phyloP scores from a whole-genome alignment of 2,888 invertebrate genomes.

The Eristalis pertinax region DNA sequence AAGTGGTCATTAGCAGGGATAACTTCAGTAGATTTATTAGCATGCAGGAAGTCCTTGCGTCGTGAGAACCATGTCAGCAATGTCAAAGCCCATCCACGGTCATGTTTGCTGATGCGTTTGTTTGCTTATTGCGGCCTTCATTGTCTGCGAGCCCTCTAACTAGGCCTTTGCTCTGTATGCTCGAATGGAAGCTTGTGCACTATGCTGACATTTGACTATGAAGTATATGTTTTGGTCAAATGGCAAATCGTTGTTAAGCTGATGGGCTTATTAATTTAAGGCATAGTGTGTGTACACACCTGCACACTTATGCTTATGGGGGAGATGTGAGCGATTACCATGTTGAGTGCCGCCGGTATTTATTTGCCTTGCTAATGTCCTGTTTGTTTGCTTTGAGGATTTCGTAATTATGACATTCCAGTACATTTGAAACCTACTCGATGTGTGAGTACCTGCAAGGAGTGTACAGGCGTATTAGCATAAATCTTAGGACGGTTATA shows the following conservation, averaged over 20 bases:
- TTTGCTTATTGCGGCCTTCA: conserved; percentile 33
- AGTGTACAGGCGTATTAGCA: neutral
- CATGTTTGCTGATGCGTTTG: conserved; percentile 56
- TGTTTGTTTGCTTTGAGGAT: conserved; percentile 28
- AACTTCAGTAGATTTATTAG: conserved; percentile 69
- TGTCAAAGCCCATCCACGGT: conserved; percentile 39
- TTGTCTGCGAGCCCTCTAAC: conserved; percentile 1
- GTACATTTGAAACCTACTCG: neutral
- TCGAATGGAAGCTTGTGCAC: conserved; percentile 4
- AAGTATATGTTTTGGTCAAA: conserved; percentile 32
- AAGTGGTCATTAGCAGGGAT: conserved; percentile 68
- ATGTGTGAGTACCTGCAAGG: neutral
- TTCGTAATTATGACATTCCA: conserved; percentile 30
- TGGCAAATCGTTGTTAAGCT: conserved; percentile 48
- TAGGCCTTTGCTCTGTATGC: neutral
- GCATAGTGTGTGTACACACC: neutral
- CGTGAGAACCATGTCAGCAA: conserved; percentile 44
- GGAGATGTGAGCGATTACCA: conserved; percentile 36
- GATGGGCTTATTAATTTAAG: conserved; percentile 47
- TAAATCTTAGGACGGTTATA: too few species aligned
- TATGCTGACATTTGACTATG: conserved; percentile 33
- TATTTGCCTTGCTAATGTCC: conserved; percentile 30
- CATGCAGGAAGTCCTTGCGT: conserved; percentile 33
- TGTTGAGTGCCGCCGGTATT: conserved; percentile 31
- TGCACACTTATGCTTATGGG: neutral